phyloP scores from a whole-genome alignment of 2,888 invertebrate genomes.

The Drosophila antonietae region DNA sequence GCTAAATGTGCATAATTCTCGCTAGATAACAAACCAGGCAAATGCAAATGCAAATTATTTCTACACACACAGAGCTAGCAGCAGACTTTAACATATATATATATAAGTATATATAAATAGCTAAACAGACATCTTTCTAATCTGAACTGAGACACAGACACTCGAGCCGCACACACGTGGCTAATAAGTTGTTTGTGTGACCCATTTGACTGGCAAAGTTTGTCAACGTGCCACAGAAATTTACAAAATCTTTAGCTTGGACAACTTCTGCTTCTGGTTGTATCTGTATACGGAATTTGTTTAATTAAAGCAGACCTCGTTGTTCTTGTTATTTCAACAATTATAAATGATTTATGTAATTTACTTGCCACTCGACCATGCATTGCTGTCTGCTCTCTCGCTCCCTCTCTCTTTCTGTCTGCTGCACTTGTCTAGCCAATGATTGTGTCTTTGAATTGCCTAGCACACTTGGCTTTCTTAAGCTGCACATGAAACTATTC shows the following conservation, averaged over 20 bases:
- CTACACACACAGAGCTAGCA: conserved; percentile 6
- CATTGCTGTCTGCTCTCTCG: not conserved
- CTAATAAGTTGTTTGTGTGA: conserved; percentile 26
- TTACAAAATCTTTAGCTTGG: conserved; percentile 47
- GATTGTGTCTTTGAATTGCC: conserved; percentile 15
- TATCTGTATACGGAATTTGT: conserved; percentile 37
- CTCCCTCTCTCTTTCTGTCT: conserved; percentile 1
- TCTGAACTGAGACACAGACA: not conserved
- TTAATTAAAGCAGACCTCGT: conserved; percentile 62
- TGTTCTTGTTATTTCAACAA: conserved; percentile 52
- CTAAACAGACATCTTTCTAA: conserved; percentile 43
- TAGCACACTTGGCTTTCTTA: conserved; percentile 2
- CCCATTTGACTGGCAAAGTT: conserved; percentile 50
- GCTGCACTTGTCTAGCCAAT: conserved; percentile 3
- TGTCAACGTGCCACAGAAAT: conserved; percentile 29
- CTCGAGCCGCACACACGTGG: conserved; percentile 2
- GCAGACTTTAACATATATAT: conserved; percentile 13
- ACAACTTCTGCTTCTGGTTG: conserved; percentile 17
- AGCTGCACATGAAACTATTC: conserved; percentile 28
- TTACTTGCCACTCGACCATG: conserved; percentile 34
- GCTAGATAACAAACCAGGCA: conserved; percentile 38
- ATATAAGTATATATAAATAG: conserved; percentile 44
- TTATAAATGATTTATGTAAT: conserved; percentile 77
- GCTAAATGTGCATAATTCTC: conserved; percentile 73
- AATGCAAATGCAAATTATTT: conserved; percentile 57